Evolutionary conservation across 1,140 invertebrate species (phyloP), one percentile per base, ranked within the genome.

Genomic region (Drosophila navojoa): DNA sequence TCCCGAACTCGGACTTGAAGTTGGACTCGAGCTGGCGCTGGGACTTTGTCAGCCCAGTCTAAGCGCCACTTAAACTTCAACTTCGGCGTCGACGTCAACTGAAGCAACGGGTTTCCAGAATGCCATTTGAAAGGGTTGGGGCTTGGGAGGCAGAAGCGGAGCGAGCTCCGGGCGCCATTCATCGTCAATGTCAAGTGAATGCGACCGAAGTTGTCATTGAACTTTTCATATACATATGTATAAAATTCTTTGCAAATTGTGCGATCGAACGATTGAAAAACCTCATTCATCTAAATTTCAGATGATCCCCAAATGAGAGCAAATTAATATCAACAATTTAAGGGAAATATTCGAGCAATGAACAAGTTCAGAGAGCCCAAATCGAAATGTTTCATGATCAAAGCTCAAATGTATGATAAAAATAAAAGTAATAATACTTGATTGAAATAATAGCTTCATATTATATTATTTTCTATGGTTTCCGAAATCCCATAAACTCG

Each of bases 41-140:
- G 35, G 35, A 38, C 35, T 38, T 13, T 10, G 35, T 38, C 35
- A 38, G 11, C 35, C 35, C 35, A 38, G 74, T 71, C 84, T 87
- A 87, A 89, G 84, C 84, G 84, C 84, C 84, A 89, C 84, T 89
- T 80, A 77, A 75, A 89, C 84, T 89, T 75, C 77, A 75, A 10
- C 6, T 32, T 9, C 32, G 9, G 6, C 32, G 32, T 32, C 32
- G 9, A 32, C 32, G 32, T 32, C 9, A 32, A 89, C 84, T 77
- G 72, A 77, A 71, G 54, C 45, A 87, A 89, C 79, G 35, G 76
- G 79, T 87, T 79, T 61, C 55, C 49, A 47, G 73, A 59, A 81
- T 77, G 53, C 25, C 57, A 38, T 38, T 38, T 38, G 35, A 38
- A 38, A 38, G 1, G 1, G 32, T 27, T 4, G 11, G 58, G 1